A percentile compares a stretch with the other conserved stretches of the same genome.
Conservation (phyloP, 2,888 invertebrate genomes). For the Apotomis capreana region DNA sequence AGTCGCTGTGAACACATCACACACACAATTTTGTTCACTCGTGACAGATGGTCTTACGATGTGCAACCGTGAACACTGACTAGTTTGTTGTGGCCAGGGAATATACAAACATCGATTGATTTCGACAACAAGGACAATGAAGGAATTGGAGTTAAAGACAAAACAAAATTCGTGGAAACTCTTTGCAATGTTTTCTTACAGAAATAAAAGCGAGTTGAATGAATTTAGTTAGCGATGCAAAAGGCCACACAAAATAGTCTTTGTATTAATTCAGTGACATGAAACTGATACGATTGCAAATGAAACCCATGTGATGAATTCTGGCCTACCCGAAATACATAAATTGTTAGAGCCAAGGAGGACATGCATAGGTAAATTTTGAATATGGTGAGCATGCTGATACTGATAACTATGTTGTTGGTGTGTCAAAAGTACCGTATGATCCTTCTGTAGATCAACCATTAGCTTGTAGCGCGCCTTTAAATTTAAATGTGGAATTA, state of each 20-base stretch:
- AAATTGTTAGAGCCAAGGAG: constrained; percentile 49
- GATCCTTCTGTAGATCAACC: not conserved
- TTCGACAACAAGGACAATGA: constrained; percentile 7
- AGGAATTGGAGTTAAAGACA: constrained; percentile 1
- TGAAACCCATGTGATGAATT: constrained; percentile 59
- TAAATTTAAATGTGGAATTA: not conserved
- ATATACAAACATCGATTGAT: constrained; percentile 22
- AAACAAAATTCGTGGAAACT: constrained; percentile 41
- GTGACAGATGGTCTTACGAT: constrained; percentile 76
- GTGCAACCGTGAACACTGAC: constrained; percentile 78
- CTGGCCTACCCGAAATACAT: constrained; percentile 54
- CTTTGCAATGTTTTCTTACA: constrained; percentile 80
- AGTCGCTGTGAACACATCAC: constrained; percentile 94
- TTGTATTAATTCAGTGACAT: constrained; percentile 50
- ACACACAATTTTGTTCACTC: constrained; percentile 83
- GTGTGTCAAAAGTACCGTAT: constrained; percentile 26
- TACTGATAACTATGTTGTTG: constrained; percentile 36
- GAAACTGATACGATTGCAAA: constrained; percentile 56
- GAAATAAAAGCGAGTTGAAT: constrained; percentile 3
- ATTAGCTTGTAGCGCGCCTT: not conserved
- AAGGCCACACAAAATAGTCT: constrained; percentile 81
- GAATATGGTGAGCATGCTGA: constrained; percentile 39
- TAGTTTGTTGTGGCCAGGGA: constrained; percentile 76
- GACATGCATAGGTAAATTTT: constrained; percentile 56
- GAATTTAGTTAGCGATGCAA: constrained; percentile 15